Evolutionary conservation across 2,888 invertebrate genomes (phyloP), one percentile per base, ranked within the genome.

Genomic region (Lumbricus terrestris): DNA sequence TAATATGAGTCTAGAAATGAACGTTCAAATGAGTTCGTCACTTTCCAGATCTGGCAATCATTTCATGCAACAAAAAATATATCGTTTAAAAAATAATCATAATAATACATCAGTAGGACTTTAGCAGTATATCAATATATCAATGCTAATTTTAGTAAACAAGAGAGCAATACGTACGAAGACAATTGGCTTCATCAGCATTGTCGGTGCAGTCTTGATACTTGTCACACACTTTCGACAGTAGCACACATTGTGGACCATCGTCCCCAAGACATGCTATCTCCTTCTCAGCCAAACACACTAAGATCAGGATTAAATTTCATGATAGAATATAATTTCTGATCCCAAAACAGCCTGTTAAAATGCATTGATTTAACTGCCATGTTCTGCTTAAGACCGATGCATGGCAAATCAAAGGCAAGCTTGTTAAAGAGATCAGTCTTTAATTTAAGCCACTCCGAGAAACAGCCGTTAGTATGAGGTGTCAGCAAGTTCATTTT

Each of bases 171-270:
- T 34, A 85, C 85, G n/a, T 88, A 91, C 90, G 69, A 11, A 23
- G 33, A 47, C 93, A 93, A 47, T 92, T 91, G 16, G 90, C 90
- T 91, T 94, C 94, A 90, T 93, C 93, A 34, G 93, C 92, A 29
- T 89, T 91, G 54, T 93, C 93, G 13, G 85, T 90, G 90, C 94
- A 94, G 90, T 93, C 92, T 90, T 92, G 90, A 4, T 88, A 91
- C 0, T 93, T 93, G 91, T 94, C 93, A 92, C 94, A 94, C 20
- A 94, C 92, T 2, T 90, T 42, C 5, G 88, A 89, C 2, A 93
- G 91, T 1, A 90, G 90, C 23, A 94, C 91, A 92, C 94, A 94
- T 35, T 90, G 88, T 23, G 40, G 38, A 42, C 47, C 42, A 54
- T 42, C 34, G 34, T 23, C 35, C 37, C 47, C 89, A 20, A 23